A percentile compares a stretch with the other conserved stretches of the same genome.
Conservation (phyloP, 2,797 vertebrate genomes). For the Pristis pectinata region DNA sequence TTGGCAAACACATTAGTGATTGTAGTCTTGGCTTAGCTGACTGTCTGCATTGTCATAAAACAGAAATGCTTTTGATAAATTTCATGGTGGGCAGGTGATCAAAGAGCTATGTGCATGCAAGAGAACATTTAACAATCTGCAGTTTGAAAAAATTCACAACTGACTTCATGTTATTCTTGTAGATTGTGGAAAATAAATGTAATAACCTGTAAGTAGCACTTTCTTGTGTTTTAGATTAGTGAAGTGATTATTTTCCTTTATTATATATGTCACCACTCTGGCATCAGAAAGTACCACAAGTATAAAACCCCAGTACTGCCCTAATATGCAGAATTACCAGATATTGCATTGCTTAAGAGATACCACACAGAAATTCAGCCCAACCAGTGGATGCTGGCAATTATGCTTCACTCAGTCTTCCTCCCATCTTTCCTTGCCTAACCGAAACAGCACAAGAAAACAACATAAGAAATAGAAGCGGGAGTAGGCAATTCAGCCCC, state of each 20-base stretch:
- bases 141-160: background rate
- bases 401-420: too few species aligned
- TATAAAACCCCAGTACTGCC: background rate
- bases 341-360: too few species aligned
- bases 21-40: slow-evolving; percentile 32
- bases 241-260: background rate
- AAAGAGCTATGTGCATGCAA: slow-evolving; percentile 31
- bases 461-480: too few species aligned
- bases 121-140: slow-evolving; percentile 13
- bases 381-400: too few species aligned
- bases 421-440: too few species aligned
- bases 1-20: slow-evolving; percentile 31
- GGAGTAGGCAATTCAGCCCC: too few species aligned
- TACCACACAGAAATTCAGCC: too few species aligned
- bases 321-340: background rate
- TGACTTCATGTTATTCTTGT: slow-evolving; percentile 27
- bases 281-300: background rate
- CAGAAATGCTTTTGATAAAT: slow-evolving; percentile 34
- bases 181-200: slow-evolving; percentile 32
- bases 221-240: slow-evolving; percentile 24
- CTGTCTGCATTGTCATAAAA: slow-evolving; percentile 36
- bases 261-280: background rate
- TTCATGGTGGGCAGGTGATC: slow-evolving; percentile 31
- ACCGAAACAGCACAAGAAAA: too few species aligned
- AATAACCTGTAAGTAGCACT: slow-evolving; percentile 24